phyloP scores from a whole-genome alignment of 2,113 vertebrate genomes.

The Fregata magnificens region DNA sequence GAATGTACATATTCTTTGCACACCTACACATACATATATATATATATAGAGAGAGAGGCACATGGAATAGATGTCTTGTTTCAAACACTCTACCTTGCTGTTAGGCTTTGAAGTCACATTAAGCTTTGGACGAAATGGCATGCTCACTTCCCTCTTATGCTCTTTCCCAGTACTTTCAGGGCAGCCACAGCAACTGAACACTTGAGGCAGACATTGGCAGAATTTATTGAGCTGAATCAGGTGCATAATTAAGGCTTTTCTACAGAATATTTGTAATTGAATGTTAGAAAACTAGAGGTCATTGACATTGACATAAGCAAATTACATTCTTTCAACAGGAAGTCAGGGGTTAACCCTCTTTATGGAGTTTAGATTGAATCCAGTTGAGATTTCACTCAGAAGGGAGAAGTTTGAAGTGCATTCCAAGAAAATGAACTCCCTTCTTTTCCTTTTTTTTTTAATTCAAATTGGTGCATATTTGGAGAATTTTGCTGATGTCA shows the following conservation, averaged over 20 bases:
- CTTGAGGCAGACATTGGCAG: background rate
- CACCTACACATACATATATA: background rate
- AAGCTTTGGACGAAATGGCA: background rate
- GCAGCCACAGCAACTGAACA: background rate
- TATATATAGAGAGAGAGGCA: no score
- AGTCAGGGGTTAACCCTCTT: background rate
- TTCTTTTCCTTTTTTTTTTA: background rate
- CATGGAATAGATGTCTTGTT: background rate
- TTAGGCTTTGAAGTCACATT: background rate
- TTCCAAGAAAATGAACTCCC: background rate
- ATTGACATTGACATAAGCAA: background rate
- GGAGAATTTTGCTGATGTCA: background rate
- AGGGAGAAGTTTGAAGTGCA: background rate
- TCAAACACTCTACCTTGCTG: background rate
- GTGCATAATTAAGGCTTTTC: background rate
- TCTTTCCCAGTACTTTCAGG: background rate
- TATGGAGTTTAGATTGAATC: background rate
- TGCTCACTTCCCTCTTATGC: background rate
- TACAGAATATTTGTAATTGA: background rate
- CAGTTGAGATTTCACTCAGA: background rate
- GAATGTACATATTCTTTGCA: background rate
- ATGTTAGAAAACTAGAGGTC: background rate
- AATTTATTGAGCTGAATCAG: background rate
- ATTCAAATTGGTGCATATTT: background rate
- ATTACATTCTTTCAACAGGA: background rate